A percentile compares a stretch with the other conserved stretches of the same genome.
Evolutionary conservation across 1,140 invertebrate genomes (phyloP).

Genomic region (Cyphomyrmex costatus): DNA sequence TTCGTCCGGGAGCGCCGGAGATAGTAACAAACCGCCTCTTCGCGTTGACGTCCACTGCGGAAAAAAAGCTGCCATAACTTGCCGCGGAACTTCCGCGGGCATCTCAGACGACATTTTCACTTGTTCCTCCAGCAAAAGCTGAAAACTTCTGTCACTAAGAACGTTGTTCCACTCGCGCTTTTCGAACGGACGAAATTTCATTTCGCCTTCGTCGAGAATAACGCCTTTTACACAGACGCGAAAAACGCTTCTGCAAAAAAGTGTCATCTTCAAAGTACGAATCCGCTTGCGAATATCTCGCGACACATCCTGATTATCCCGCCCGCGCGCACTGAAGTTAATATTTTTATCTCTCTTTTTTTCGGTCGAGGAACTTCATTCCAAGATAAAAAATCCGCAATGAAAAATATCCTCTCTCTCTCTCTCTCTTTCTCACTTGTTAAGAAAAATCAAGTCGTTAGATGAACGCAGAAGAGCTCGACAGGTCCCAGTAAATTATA

Average conservation of each 20-base stretch:
- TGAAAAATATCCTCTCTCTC: slow-evolving; percentile 20
- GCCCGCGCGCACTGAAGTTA: slow-evolving; percentile 6
- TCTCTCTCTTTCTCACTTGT: background rate
- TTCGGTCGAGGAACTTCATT: slow-evolving; percentile 26
- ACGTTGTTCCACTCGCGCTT: slow-evolving; percentile 56
- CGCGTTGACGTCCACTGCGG: slow-evolving; percentile 36
- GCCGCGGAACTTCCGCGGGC: slow-evolving; percentile 46
- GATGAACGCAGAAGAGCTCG: background rate
- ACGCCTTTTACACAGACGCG: background rate
- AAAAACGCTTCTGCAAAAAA: slow-evolving; percentile 27
- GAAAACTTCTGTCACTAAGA: slow-evolving; percentile 30
- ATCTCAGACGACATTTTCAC: slow-evolving; percentile 55
- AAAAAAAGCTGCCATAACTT: slow-evolving; percentile 59
- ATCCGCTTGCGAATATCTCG: slow-evolving; percentile 34
- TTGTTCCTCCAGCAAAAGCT: slow-evolving; percentile 6
- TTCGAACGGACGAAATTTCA: slow-evolving; percentile 54
- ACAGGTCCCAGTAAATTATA: slow-evolving; percentile 4
- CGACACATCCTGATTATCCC: slow-evolving; percentile 37
- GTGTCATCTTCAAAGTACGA: slow-evolving; percentile 34
- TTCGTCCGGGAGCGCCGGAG: slow-evolving; percentile 49
- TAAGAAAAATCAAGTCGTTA: slow-evolving; percentile 37
- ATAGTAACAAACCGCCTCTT: slow-evolving; percentile 39
- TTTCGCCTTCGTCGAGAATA: slow-evolving; percentile 40
- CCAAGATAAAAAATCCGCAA: slow-evolving; percentile 26
- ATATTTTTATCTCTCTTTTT: slow-evolving; percentile 16